Evolutionary conservation across 2,113 vertebrate species (phyloP).

Genomic region (Pholis gunnellus): DNA sequence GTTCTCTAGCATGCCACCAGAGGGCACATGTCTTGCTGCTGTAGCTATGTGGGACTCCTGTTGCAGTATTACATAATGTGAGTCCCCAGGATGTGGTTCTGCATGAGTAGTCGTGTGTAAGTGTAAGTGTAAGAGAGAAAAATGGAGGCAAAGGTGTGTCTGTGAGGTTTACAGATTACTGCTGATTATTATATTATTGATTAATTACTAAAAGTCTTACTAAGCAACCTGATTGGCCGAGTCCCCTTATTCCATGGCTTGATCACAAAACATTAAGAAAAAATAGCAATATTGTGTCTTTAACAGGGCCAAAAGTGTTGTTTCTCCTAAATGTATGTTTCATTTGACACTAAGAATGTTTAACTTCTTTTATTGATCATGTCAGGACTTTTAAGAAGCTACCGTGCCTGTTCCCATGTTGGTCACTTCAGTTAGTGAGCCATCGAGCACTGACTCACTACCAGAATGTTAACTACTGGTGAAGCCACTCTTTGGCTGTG

Average conservation of each 20-base stretch:
- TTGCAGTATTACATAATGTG: conserved; percentile 70
- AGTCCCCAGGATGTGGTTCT: conserved; percentile 43
- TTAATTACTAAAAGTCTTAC: not conserved
- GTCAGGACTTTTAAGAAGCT: not conserved
- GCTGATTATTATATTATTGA: not conserved
- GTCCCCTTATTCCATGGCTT: not conserved
- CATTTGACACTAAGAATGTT: not conserved
- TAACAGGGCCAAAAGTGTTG: not conserved
- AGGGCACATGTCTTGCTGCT: conserved; percentile 45
- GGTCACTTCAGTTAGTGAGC: conserved; percentile 24
- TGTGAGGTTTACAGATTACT: not conserved
- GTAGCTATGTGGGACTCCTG: conserved; percentile 27
- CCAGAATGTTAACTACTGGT: conserved; percentile 70
- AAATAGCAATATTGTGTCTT: not conserved
- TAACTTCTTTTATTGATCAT: not conserved
- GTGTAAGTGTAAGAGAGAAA: conserved; percentile 19
- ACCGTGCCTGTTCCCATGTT: conserved; percentile 1
- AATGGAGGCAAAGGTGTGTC: conserved; percentile 10
- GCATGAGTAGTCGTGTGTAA: conserved; percentile 55
- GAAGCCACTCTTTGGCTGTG: conserved; percentile 55
- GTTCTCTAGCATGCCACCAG: conserved; percentile 57
- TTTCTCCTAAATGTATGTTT: not conserved
- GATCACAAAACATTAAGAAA: not conserved
- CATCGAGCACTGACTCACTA: conserved; percentile 58
- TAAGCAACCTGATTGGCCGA: not conserved